These are phyloP conservation scores for Eulemur coronatus DNA, from an alignment of 2,797 vertebrate species.

Conservation along the genomic window DNA sequence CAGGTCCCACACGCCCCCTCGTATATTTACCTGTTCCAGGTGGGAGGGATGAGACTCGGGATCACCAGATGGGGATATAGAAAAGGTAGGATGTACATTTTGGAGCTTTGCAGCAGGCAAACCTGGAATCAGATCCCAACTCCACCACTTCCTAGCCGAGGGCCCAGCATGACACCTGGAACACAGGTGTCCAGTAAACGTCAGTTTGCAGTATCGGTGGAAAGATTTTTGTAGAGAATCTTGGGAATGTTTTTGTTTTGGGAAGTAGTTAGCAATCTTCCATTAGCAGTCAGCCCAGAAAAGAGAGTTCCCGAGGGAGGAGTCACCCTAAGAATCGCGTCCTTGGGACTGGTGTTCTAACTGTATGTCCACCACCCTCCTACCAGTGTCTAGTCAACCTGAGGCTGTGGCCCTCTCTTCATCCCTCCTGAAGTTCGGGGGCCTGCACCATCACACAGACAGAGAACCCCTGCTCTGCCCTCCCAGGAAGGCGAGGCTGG, in stretches of 20 bases:
- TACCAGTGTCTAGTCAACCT: background rate
- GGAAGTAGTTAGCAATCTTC: background rate
- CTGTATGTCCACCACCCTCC: too few species aligned
- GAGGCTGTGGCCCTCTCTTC: background rate
- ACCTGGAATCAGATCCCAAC: background rate
- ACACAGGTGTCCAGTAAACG: background rate
- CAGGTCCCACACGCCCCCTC: rapidly evolving
- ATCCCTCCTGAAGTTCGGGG: background rate
- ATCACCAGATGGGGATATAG: background rate
- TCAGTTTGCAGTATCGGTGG: background rate
- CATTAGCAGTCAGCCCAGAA: background rate
- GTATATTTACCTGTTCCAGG: background rate
- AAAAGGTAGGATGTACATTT: background rate
- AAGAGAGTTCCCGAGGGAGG: background rate
- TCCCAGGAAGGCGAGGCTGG: background rate
- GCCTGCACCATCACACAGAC: background rate
- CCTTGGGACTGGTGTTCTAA: background rate
- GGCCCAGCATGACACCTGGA: background rate
- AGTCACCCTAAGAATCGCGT: background rate
- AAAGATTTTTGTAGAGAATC: background rate
- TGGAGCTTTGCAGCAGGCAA: background rate
- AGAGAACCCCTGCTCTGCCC: background rate
- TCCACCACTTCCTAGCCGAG: background rate
- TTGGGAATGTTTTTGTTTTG: too few species aligned
- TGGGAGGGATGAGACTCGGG: background rate